These are phyloP conservation scores for Mola mola DNA, from an alignment of 2,113 vertebrate species.

Conservation along the genomic window DNA sequence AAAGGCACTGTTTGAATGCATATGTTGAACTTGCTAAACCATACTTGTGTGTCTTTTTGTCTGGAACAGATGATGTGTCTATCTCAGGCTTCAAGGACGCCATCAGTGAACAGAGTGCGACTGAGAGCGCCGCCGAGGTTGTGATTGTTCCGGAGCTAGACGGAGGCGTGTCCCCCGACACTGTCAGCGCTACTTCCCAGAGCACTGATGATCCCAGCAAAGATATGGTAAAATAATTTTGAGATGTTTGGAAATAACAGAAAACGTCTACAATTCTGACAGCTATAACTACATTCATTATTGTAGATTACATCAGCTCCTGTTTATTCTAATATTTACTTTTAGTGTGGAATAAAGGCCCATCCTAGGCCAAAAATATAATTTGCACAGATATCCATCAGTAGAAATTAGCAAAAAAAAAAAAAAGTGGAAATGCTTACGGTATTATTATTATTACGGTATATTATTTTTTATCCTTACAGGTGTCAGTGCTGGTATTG, in stretches of 20 bases:
- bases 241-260: background rate
- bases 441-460: too few species aligned
- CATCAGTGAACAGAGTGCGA: slow-evolving; percentile 80
- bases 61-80: slow-evolving; percentile 83
- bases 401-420: too few species aligned
- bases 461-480: background rate
- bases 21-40: too few species aligned
- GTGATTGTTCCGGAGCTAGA: slow-evolving; percentile 75
- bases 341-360: too few species aligned
- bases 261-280: background rate
- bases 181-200: slow-evolving; percentile 91
- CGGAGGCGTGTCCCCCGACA: slow-evolving; percentile 90
- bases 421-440: too few species aligned
- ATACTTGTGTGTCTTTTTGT: background rate
- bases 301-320: too few species aligned
- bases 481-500: slow-evolving; percentile 96
- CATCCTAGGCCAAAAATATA: too few species aligned
- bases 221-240: slow-evolving; percentile 85
- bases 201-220: slow-evolving; percentile 87
- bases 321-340: background rate
- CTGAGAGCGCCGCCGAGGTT: slow-evolving; percentile 79
- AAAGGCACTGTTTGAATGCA: too few species aligned
- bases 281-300: too few species aligned
- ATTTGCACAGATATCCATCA: too few species aligned
- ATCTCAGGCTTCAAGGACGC: slow-evolving; percentile 82